phyloP scores from a whole-genome alignment of 2,113 vertebrate species.

The Rhynchomys soricoides region DNA sequence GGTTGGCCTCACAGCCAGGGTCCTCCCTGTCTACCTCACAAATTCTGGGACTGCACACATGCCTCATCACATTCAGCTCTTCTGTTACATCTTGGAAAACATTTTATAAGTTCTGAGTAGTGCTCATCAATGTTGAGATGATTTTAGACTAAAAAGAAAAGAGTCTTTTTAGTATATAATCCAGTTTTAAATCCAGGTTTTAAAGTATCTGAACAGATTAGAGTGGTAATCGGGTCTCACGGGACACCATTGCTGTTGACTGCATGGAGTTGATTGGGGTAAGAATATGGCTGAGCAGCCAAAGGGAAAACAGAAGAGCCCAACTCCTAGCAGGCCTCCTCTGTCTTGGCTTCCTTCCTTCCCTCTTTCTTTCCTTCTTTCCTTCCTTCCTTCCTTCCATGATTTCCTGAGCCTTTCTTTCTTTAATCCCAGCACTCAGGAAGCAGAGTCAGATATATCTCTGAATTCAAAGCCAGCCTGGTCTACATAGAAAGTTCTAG shows the following conservation, averaged over 20 bases:
- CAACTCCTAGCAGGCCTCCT: neutral
- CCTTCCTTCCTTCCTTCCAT: neutral
- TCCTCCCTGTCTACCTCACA: too few relatives aligned
- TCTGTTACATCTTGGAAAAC: neutral
- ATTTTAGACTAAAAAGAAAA: slow-evolving; percentile 10
- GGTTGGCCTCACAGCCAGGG: neutral
- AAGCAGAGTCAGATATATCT: neutral
- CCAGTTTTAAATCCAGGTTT: neutral
- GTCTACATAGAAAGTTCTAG: neutral
- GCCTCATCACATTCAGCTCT: neutral
- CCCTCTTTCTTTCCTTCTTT: neutral
- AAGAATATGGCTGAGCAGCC: neutral
- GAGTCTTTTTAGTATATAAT: neutral
- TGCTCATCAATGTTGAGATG: neutral
- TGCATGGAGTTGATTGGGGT: neutral
- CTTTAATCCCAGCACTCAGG: neutral
- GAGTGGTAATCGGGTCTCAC: neutral
- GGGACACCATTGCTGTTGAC: neutral
- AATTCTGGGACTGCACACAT: neutral
- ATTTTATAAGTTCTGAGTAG: neutral
- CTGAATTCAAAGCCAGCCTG: neutral
- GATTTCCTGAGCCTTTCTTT: neutral
- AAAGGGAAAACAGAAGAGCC: neutral
- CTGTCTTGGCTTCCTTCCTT: too few relatives aligned
- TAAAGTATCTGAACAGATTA: slow-evolving; percentile 2